phyloP scores from a whole-genome alignment of 2,888 invertebrate genomes.

The Rhagophthalmus giganteus region DNA sequence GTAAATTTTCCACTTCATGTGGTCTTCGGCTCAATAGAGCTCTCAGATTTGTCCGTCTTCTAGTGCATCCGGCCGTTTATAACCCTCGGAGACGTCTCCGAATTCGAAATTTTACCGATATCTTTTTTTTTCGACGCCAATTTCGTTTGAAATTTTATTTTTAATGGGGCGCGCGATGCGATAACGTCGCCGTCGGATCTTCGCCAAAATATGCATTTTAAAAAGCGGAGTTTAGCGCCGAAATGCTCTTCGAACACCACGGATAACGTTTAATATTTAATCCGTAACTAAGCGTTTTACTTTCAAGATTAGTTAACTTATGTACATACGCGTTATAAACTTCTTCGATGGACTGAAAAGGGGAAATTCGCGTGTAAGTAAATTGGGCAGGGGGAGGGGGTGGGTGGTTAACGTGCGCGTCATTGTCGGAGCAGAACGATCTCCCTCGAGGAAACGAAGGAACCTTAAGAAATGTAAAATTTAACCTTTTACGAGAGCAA shows the following conservation, averaged over 20 bases:
- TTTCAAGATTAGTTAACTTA: background rate
- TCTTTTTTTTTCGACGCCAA: background rate
- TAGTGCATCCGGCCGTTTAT: conserved; percentile 27
- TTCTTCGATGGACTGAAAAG: background rate
- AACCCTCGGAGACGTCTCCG: conserved; percentile 18
- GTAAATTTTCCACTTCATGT: conserved; percentile 41
- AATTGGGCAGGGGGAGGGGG: too few relatives aligned
- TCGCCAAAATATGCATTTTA: too few relatives aligned
- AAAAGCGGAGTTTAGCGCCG: too few relatives aligned
- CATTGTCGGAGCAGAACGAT: conserved; percentile 1
- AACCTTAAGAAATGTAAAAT: conserved; percentile 19
- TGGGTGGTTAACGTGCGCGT: too few relatives aligned
- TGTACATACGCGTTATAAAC: background rate
- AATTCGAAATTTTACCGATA: conserved; percentile 14
- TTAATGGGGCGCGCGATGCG: too few relatives aligned
- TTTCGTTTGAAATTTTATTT: background rate
- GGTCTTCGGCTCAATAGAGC: conserved; percentile 41
- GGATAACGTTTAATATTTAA: background rate
- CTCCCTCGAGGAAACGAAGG: conserved; percentile 2
- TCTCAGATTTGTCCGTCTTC: conserved; percentile 40
- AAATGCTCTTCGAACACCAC: background rate
- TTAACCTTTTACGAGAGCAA: conserved; percentile 36
- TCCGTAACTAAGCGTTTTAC: background rate
- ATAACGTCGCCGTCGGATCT: too few relatives aligned
- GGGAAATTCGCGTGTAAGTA: too few relatives aligned